Evolutionary conservation across 2,888 invertebrate genomes (phyloP), one percentile per base, ranked within the genome.

Genomic region (Phengaris arion): DNA sequence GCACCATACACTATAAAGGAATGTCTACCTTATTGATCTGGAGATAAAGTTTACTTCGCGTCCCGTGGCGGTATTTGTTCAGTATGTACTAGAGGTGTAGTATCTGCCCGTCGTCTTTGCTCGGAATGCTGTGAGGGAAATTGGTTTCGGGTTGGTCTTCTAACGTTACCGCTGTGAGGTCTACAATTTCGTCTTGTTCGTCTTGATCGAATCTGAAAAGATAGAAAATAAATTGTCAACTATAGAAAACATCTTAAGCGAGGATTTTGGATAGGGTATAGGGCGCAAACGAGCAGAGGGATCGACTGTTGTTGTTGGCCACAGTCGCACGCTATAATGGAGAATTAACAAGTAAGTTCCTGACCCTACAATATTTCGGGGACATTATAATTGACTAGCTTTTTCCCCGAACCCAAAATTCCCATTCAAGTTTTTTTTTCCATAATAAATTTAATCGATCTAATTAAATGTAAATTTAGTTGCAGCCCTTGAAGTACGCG

Each of bases 151-250:
- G 84, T 55, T 85, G 87, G 68, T 95, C 95, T 69, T 95, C 94
- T 10, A 95, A 86, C 1, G 96, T 95, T 3, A 95, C 95, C 0
- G 96, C 96, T 6, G 98, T 98, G 74, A 98, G 94, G 91, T 98
- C 98, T 48, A 98, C 96, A 76, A 98, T 97, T 90, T 98, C 98
- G 86, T 98, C 98, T 83, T 97, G 97, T 84, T 98, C 98, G 84
- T 94, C 93, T 83, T 92, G 92, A 78, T 93, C 93, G 85, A 92
- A 92, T 84, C 92, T 91, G 85, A 1, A 82, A 78, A 7, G 57
- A 35, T 64, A 10, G 74, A 48, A 46, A 52, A 45, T 12, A 55
- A 22, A 45, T 75, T 13, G 0, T 68, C 51, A 51, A 70, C 45
- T 6, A 68, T 35, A 48, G 48, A 6, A 48, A 6, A 48, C 48